Evolutionary conservation across 2,888 invertebrate species (phyloP).

Genomic region (Perizoma affinitatum): DNA sequence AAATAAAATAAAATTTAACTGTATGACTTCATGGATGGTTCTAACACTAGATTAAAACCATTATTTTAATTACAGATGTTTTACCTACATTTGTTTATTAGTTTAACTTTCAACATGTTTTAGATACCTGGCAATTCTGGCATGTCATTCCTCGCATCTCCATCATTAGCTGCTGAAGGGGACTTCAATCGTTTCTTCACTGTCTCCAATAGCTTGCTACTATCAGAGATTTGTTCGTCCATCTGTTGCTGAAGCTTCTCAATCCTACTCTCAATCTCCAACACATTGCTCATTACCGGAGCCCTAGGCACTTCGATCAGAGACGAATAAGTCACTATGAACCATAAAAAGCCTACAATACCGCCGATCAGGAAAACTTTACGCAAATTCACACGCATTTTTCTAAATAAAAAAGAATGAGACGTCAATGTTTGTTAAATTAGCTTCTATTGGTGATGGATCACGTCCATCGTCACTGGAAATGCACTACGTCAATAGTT

Average conservation of each 20-base stretch:
- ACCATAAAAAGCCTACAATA: constrained; percentile 57
- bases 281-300: constrained; percentile 36
- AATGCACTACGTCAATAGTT: constrained; percentile 34
- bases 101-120: neutral
- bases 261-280: constrained; percentile 58
- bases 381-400: constrained; percentile 72
- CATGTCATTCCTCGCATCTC: constrained; percentile 33
- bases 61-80: no score
- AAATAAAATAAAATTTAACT: no score
- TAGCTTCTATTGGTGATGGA: constrained; percentile 21
- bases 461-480: constrained; percentile 35
- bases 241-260: constrained; percentile 55
- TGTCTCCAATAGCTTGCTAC: constrained; percentile 55
- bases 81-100: no score
- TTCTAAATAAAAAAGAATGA: constrained; percentile 33
- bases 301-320: constrained; percentile 52
- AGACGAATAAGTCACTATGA: constrained; percentile 61
- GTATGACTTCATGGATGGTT: no score
- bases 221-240: constrained; percentile 58
- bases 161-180: constrained; percentile 33
- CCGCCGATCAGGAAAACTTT: constrained; percentile 56
- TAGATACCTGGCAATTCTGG: constrained; percentile 18
- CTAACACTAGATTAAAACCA: no score
- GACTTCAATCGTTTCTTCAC: constrained; percentile 55
- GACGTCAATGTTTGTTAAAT: neutral